phyloP scores from a whole-genome alignment of 1,140 invertebrate genomes.

The Brachionus plicatilis region DNA sequence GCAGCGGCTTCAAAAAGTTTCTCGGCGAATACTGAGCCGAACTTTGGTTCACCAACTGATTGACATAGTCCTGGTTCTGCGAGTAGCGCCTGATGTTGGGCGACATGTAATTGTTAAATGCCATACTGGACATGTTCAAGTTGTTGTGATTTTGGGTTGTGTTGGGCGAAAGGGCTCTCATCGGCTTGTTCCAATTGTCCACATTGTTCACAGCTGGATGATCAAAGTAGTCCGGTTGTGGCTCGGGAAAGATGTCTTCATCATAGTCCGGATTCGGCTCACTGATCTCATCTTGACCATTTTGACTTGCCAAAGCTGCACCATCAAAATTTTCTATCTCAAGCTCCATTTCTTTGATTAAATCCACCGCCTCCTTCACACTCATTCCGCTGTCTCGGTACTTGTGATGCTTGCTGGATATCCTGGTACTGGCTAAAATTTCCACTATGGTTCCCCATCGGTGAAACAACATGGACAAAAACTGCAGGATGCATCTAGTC shows the following conservation, averaged over 20 bases:
- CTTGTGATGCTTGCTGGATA: conserved; percentile 36
- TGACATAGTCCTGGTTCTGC: not conserved
- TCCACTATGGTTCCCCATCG: conserved; percentile 53
- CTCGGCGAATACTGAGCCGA: conserved; percentile 1
- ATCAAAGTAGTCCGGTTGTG: conserved; percentile 31
- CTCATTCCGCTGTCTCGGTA: not conserved
- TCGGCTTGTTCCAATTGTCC: conserved; percentile 31
- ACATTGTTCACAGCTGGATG: conserved; percentile 37
- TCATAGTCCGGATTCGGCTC: conserved; percentile 37
- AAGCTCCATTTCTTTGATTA: conserved; percentile 37
- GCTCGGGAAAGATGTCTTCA: conserved; percentile 11
- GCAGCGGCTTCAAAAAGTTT: conserved; percentile 32
- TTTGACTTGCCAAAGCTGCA: not conserved
- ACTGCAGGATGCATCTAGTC: too few relatives aligned
- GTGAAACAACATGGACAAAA: conserved; percentile 58
- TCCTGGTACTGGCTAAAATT: conserved; percentile 46
- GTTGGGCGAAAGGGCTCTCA: not conserved
- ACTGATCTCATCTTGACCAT: not conserved
- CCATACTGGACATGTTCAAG: not conserved
- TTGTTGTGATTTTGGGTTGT: not conserved
- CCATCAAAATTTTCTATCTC: not conserved
- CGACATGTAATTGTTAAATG: conserved; percentile 18
- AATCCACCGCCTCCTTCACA: conserved; percentile 23
- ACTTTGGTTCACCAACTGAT: not conserved
- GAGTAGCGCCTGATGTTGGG: not conserved